Evolutionary conservation across 2,888 invertebrate species (phyloP).

Genomic region (Branchellion lobata): DNA sequence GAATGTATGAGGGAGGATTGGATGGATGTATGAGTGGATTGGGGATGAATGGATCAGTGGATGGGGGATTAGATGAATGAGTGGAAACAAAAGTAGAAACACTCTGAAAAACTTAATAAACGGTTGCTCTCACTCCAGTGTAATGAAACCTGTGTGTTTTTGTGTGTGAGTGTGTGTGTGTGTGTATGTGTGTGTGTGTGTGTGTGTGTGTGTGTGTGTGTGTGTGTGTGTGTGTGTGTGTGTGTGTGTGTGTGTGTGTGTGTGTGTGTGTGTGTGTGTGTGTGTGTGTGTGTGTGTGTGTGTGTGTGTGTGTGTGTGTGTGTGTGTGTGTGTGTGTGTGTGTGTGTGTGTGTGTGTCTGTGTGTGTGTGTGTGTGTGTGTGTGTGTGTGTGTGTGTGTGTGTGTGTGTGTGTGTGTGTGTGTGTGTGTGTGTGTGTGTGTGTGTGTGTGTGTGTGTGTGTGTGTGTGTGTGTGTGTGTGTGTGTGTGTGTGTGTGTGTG

Average conservation of each 20-base stretch:
- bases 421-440: constrained; percentile 30
- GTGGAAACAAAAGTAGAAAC: too few relatives aligned
- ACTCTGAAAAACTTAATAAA: too few relatives aligned
- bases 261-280: constrained; percentile 28
- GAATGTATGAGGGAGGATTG: background rate
- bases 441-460: constrained; percentile 37
- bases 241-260: constrained; percentile 20
- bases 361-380: constrained; percentile 32
- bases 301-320: constrained; percentile 35
- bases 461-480: constrained; percentile 25
- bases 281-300: constrained; percentile 36
- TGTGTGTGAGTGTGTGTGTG: too few relatives aligned
- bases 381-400: constrained; percentile 38
- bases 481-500: constrained; percentile 37
- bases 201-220: constrained; percentile 33
- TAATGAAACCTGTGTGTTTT: too few relatives aligned
- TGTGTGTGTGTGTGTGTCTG: constrained; percentile 35
- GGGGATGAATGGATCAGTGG: background rate
- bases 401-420: constrained; percentile 39
- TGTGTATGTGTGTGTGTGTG: too few relatives aligned
- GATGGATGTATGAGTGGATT: constrained; percentile 2
- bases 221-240: constrained; percentile 40
- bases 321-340: constrained; percentile 37
- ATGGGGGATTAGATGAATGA: too few relatives aligned
- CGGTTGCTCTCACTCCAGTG: too few relatives aligned